A percentile compares a stretch with the other conserved stretches of the same genome.
These are phyloP conservation scores for Lonchura striata DNA, from an alignment of 2,113 vertebrate species.

Conservation along the genomic window DNA sequence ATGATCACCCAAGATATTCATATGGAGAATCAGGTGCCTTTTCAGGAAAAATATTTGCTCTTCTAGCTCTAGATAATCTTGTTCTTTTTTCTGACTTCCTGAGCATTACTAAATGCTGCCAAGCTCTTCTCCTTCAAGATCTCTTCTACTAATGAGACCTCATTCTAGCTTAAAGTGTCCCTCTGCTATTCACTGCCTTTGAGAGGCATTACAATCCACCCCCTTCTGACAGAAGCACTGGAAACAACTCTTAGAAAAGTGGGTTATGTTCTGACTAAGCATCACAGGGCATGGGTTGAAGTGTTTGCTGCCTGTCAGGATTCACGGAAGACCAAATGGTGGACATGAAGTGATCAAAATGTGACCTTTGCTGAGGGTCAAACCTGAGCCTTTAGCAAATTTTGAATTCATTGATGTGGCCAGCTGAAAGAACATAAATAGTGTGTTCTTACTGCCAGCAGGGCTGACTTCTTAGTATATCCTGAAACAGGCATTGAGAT, in stretches of 20 bases:
- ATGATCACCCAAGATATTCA: neutral
- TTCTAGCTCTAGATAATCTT: constrained; percentile 10
- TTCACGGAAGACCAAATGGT: neutral
- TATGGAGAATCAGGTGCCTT: neutral
- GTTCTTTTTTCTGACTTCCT: constrained; percentile 42
- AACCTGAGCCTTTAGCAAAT: neutral
- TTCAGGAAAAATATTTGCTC: constrained; percentile 25
- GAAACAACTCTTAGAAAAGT: neutral
- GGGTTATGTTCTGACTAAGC: neutral
- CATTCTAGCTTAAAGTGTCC: neutral
- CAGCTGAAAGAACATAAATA: neutral
- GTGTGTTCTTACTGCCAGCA: neutral
- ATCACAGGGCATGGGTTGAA: neutral
- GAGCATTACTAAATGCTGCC: constrained; percentile 29
- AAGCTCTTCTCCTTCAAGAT: constrained; percentile 45
- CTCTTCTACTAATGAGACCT: constrained; percentile 51
- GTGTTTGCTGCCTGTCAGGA: neutral
- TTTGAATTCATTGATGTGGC: neutral
- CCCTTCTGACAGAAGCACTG: neutral
- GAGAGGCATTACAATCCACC: neutral
- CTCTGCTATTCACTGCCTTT: neutral
- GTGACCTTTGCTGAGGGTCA: neutral
- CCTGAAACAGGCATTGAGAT: neutral
- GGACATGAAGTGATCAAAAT: neutral
- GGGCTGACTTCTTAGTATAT: neutral